Evolutionary conservation across 2,888 invertebrate species (phyloP).

Genomic region (Pteria penguin): DNA sequence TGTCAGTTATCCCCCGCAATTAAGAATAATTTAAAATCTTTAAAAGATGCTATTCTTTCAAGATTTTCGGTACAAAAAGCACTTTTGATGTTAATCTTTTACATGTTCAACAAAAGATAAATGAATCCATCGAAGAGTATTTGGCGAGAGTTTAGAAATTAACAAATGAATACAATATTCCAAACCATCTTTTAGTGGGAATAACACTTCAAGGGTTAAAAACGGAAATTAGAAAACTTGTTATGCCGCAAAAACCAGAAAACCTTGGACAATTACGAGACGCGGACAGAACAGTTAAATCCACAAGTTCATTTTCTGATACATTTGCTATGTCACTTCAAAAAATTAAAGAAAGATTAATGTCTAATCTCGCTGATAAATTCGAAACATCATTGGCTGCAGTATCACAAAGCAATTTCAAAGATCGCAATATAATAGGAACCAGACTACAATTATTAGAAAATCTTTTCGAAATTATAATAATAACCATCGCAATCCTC

Average conservation of each 20-base stretch:
- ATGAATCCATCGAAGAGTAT: constrained; percentile 10
- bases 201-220: constrained; percentile 6
- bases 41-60: not conserved
- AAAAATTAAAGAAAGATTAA: not conserved
- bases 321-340: not conserved
- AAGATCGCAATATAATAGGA: not conserved
- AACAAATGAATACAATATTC: constrained; percentile 8
- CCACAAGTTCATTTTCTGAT: not conserved
- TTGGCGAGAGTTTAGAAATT: not conserved
- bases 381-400: constrained; percentile 1
- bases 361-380: not conserved
- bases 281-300: not conserved
- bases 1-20: not conserved
- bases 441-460: not conserved
- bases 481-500: not conserved
- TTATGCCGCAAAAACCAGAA: constrained; percentile 8
- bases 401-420: not conserved
- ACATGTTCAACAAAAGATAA: not conserved
- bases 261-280: constrained; percentile 1
- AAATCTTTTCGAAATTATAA: not conserved
- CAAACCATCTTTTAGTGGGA: not conserved
- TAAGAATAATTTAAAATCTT: not conserved
- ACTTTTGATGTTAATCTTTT: constrained; percentile 7
- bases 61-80: not conserved
- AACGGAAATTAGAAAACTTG: not conserved